phyloP scores from a whole-genome alignment of 2,113 vertebrate genomes.

The Gobiocypris rarus region DNA sequence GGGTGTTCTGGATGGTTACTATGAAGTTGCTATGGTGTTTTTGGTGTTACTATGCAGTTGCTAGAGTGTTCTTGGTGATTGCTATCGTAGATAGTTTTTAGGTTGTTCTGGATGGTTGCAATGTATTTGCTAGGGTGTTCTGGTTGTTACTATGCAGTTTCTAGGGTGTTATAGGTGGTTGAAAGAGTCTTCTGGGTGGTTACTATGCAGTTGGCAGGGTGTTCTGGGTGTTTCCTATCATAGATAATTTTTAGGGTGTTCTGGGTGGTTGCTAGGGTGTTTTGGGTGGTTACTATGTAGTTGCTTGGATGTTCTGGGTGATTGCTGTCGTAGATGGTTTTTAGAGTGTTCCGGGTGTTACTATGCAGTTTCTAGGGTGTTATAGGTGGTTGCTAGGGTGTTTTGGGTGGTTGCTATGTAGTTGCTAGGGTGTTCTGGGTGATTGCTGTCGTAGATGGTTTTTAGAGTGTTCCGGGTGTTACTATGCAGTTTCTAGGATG shows the following conservation, averaged over 20 bases:
- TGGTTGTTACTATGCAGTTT: neutral
- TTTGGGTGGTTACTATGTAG: neutral
- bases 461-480: too few relatives aligned
- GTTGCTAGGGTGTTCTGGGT: too few relatives aligned
- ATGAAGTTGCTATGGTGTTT: too few relatives aligned
- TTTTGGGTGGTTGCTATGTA: neutral
- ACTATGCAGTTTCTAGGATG: neutral
- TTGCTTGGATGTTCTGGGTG: too few relatives aligned
- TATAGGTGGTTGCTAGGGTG: neutral
- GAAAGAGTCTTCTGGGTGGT: too few relatives aligned
- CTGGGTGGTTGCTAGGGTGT: neutral
- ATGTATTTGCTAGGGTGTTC: neutral
- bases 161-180: neutral
- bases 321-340: too few relatives aligned
- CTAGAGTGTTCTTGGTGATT: too few relatives aligned
- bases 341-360: too few relatives aligned
- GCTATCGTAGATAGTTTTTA: neutral
- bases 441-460: too few relatives aligned
- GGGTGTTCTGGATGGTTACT: neutral
- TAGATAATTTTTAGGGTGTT: too few relatives aligned
- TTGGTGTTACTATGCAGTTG: too few relatives aligned
- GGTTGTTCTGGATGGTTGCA: neutral
- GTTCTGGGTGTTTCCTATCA: too few relatives aligned
- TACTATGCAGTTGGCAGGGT: neutral
- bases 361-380: neutral